Base-by-base conservation (phyloP, 2,113 vertebrate genomes). In the Pampusana beccarii region DNA sequence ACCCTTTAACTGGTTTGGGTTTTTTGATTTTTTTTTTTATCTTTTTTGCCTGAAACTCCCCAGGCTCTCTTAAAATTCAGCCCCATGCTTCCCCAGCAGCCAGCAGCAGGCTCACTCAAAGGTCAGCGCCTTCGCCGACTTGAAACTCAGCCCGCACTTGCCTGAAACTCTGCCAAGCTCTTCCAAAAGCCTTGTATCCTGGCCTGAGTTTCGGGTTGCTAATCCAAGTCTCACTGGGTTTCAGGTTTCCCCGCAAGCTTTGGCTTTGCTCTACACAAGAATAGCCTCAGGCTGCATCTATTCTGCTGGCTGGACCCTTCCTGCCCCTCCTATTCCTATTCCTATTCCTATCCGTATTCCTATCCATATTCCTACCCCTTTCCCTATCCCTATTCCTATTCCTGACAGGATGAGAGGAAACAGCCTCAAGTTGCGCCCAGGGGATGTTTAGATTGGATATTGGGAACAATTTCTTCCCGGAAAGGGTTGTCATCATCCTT, bases 111-210 rank as follows among this genome's bases (percentile, higher is more conserved):
- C 96, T 97, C 88, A 90, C 18, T 69, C 94, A 93, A 95, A 97
- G 96, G 96, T 97, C 96, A 95, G 42, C 42, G 19, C 5, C 88
- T 42, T 14, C 23, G 85, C 96, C 95, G 79, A 3, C 85, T 86
- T 86, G 90, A 93, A 94, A 83, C 87, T 2, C 85, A 71, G 94
- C 95, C 96, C 21, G 40, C 10, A 1, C 89, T 86, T 6, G 73
- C 86, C 92, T 96, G 94, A 96, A 90, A 70, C 87, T 4, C 74
- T 4, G 94, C 96, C 96, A 96, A 73, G 81, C 90, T 90, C 96
- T 93, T 88, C 96, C 95, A 65, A 62, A 70, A 71, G 67, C 15
- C 88, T 80, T 31, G 28, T 44, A 88, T 96, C 90, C 95, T 88
- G 96, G 94, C 95, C 75, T n/a, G 6, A 67, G 95, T 95, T 96